Evolutionary conservation across 92 coral and sea anemone species (phyloP), one percentile per base, ranked within the genome.

Genomic region (Diadumene lineata): DNA sequence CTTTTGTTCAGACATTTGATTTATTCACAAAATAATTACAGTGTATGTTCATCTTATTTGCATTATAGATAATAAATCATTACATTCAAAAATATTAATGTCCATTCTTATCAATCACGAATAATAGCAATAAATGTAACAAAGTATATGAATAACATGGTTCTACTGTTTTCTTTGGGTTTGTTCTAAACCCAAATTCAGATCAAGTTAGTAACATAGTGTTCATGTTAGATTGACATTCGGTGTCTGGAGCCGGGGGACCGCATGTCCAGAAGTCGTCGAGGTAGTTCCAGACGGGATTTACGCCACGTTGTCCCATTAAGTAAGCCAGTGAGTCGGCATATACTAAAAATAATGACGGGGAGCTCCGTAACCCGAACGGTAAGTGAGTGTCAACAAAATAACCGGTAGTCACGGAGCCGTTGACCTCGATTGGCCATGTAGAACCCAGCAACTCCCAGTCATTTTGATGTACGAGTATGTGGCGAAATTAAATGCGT

Each of bases 261-360:
- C 79, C 87, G 19, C 82, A 79, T 61, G 80, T 72, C 75, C 82
- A 78, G 60, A 79, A 84, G 31, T 84, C 81, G 33, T 72, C 84
- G 18, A 77, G 50, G 68, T 84, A 84, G 60, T 84, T 76, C 84
- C 82, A 65, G 4, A 62, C 57, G 2, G 78, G 84, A 31, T 7
- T 2, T 2, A 28, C 67, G 1, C 73, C 79, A 4, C 65, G 67
- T 6, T 50, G 25, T 0, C 3, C 26, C 79, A 80, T 73, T 10
- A 26, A 10, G 22, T 43, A 50, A 1, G 61, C 66, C 24, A 74
- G 56, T 6, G 81, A 23, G 56, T 58, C 73, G 9, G 79, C 64
- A 38, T 62, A 74, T 43, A 31, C 58, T 46, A 81, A 62, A 43
- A 81, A 81, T 17, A 82, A 34, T 1, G 77, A 43, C 1, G 87